Evolutionary conservation across 2,113 vertebrate species (phyloP), one percentile per base, ranked within the genome.

Genomic region (Platycercus adscitus): DNA sequence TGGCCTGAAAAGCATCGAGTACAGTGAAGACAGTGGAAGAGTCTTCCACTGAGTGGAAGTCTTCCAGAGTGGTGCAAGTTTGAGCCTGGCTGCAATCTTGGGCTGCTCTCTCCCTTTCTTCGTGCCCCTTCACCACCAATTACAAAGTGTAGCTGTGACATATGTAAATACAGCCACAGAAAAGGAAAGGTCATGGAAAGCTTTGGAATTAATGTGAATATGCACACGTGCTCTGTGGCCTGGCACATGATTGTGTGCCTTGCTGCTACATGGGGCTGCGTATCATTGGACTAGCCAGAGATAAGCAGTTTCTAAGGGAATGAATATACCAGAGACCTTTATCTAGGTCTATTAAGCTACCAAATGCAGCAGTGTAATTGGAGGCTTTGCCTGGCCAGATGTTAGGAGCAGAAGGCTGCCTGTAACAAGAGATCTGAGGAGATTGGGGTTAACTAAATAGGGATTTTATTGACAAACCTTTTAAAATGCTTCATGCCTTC

Each of bases 381-480:
- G 77, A 95, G 23, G 61, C 93, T 95, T 89, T 89, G 94, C 91
- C 86, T 89, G 94, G 84, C 95, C 96, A 97, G 96, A 95, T 95
- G 94, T 97, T 93, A 37, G 61, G 86, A 95, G 91, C 96, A 96
- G 95, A 95, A 96, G 89, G 95, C 86, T 87, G 73, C 78, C 73
- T 44, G 73, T 65, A 82, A 95, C 87, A 28, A 64, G 91, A 95
- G 93, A 95, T 93, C 83, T 89, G 89, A 96, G 31, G 86, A 95
- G 93, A 96, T 76, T 97, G 24, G 81, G 96, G 95, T 95, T 96
- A 93, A 92, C 89, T 87, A 95, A 95, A 93, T 10, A 91, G 77
- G 93, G 91, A 91, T 97, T 97, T 95, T 93, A 92, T 95, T 87
- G 80, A 81, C 86, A 89, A 91, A 93, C 73, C 83, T 81, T 93